Evolutionary conservation across 2,888 invertebrate species (phyloP), one percentile per base, ranked within the genome.

Genomic region (Marronus borbonicus): DNA sequence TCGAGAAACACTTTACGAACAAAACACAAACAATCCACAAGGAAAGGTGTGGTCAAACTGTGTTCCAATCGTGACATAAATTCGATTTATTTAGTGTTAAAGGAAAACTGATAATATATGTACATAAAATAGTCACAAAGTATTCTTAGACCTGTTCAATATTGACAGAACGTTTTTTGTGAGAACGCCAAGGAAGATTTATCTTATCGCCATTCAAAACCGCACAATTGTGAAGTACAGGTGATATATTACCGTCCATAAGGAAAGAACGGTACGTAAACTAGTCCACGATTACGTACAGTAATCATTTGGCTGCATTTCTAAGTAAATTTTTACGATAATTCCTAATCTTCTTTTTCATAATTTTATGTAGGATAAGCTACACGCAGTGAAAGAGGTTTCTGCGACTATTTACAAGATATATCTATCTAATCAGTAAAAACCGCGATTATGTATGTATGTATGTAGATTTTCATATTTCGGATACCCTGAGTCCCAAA

Each of bases 61-160:
- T 78, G 78, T 78, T 77, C 50, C 77, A 77, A 24, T 74, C 69
- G 66, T 80, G 81, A 81, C 81, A 81, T 79, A 81, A 80, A 80
- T 80, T 77, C 72, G 76, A 79, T 78, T 80, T 80, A 72, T 77
- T 68, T 79, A 77, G 49, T 78, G 76, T 78, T 78, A 77, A 80
- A 80, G 81, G 76, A 77, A 72, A 81, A 81, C 81, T 80, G 72
- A 72, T 72, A 72, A 72, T 72, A 60, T 72, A 72, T 72, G 72
- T 72, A 72, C 72, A 72, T 60, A 72, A 72, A 72, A 72, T 72
- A 60, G 39, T 60, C 72, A 72, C 72, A 60, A 81, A 72, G 72
- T 72, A 72, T 72, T 80, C 81, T 80, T 80, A 82, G 80, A 82
- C 82, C 82, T 82, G 82, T 81, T 81, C 82, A 82, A 82, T 82